Base-by-base conservation (phyloP, 2,888 invertebrate genomes). In the Sicus ferrugineus region DNA sequence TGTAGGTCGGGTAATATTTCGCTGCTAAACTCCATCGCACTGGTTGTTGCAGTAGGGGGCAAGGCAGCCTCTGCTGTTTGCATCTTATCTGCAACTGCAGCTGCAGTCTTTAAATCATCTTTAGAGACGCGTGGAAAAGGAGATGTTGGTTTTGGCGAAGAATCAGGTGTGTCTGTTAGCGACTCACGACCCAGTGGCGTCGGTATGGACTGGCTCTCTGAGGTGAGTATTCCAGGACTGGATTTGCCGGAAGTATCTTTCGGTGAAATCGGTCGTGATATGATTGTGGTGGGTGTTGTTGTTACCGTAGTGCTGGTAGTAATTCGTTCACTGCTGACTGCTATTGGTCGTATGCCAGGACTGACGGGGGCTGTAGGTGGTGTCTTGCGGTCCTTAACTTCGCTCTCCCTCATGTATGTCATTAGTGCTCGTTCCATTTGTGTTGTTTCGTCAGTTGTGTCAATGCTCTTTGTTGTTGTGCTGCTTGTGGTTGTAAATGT, bases 361-460 rank as follows among this genome's bases (percentile, higher is more conserved):
- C 91, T 91, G 0, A 90, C 90, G 28, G 91, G 91, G 9, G 89
- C 91, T 28, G 91, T 91, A 50, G 91, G 90, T 70, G 91, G 91
- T 31, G 91, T 91, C 70, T 89, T 85, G 23, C 82, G 80, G 65
- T 83, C 84, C 11, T 38, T 46, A 6, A 74, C 56, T 28, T 83
- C 83, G 42, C 71, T 72, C 34, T 77, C 78, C 50, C 72, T 70
- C n/a, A 30, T 30, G 30, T 68, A 26, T 5, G 28, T 28, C 7
- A 71, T 62, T 14, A 71, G 71, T 34, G 72, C 58, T 19, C 72
- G 71, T 48, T 77, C 74, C 62, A 73, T 73, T 30, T 76, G 73
- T 63, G 75, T 75, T 9, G 70, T 76, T 14, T 73, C 56, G 52
- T 77, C 75, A 5, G 72, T 19, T 19, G 34, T 72, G 69, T 6